Conservation (phyloP, 92 coral and sea anemone genomes). For the Porites divaricata region DNA sequence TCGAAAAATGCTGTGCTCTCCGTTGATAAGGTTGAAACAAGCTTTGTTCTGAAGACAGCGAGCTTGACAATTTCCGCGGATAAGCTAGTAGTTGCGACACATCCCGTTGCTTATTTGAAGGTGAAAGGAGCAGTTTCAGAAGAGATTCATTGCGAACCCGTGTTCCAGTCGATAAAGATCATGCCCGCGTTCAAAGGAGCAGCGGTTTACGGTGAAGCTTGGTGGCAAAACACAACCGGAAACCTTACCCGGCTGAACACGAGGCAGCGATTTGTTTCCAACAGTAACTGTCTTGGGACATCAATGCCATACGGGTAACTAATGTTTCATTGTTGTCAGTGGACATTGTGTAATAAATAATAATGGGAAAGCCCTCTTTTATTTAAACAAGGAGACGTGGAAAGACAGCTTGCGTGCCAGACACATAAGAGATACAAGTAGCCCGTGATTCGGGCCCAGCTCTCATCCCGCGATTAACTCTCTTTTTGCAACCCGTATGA, state of each 20-base stretch:
- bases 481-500: no score
- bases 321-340: no score
- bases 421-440: no score
- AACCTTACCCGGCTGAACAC: slow-evolving; percentile 61
- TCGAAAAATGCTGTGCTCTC: slow-evolving; percentile 61
- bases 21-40: slow-evolving; percentile 30
- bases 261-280: slow-evolving; percentile 77
- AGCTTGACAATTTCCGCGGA: slow-evolving; percentile 52
- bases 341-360: no score
- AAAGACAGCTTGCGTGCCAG: no score
- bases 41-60: slow-evolving; percentile 54
- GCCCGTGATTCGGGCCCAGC: no score
- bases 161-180: slow-evolving; percentile 76
- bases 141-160: slow-evolving; percentile 52
- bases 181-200: slow-evolving; percentile 90
- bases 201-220: slow-evolving; percentile 76
- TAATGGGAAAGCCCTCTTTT: no score
- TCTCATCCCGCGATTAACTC: no score
- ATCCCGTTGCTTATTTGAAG: slow-evolving; percentile 63
- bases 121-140: slow-evolving; percentile 72
- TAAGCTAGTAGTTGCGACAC: slow-evolving; percentile 66
- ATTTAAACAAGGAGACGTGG: no score
- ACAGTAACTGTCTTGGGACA: slow-evolving; percentile 81
- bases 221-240: slow-evolving; percentile 72
- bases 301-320: slow-evolving; percentile 83